A percentile compares a stretch with the other conserved stretches of the same genome.
Evolutionary conservation across 2,113 vertebrate genomes (phyloP).

Genomic region (Rhea americana): DNA sequence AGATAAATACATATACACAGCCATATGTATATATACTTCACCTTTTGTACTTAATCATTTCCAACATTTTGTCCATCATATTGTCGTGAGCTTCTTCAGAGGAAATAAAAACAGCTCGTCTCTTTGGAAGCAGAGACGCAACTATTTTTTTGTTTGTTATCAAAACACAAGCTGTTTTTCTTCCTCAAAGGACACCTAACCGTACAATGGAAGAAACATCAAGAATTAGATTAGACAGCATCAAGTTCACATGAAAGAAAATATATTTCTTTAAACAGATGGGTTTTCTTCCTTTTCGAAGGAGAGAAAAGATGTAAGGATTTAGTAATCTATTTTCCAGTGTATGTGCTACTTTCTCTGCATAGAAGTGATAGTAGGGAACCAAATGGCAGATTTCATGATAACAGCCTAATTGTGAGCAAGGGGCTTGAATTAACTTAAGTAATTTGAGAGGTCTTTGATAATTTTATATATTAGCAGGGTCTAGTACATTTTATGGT

Average conservation of each 20-base stretch:
- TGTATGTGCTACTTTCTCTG: constrained; percentile 42
- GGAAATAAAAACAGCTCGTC: constrained; percentile 64
- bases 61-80: constrained; percentile 68
- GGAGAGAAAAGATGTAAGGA: constrained; percentile 51
- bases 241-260: constrained; percentile 71
- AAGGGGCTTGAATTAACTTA: constrained; percentile 63
- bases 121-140: constrained; percentile 69
- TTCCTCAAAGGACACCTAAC: constrained; percentile 53
- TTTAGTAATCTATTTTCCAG: constrained; percentile 43
- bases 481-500: constrained; percentile 49
- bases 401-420: constrained; percentile 62
- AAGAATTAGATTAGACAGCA: constrained; percentile 73
- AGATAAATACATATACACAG: background rate
- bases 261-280: constrained; percentile 58
- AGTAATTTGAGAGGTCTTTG: constrained; percentile 69
- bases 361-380: constrained; percentile 22
- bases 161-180: constrained; percentile 72
- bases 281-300: background rate
- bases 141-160: constrained; percentile 68
- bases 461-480: constrained; percentile 61
- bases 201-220: constrained; percentile 67
- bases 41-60: constrained; percentile 66
- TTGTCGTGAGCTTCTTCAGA: constrained; percentile 72
- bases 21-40: background rate
- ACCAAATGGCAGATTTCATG: constrained; percentile 52